Evolutionary conservation across 2,888 invertebrate genomes (phyloP).

Genomic region (Rhingia rostrata): DNA sequence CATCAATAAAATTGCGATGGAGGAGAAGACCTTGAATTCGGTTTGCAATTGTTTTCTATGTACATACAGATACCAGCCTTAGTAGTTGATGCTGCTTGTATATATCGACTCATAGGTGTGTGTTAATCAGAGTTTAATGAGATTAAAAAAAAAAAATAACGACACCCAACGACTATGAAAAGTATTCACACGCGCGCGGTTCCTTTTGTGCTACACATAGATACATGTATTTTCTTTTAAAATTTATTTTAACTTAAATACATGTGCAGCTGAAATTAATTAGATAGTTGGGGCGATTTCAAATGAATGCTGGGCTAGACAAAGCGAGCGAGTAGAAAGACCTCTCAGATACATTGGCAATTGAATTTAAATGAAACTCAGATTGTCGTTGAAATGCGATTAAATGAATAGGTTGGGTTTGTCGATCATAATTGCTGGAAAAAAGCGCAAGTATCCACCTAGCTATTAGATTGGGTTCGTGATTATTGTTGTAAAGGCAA

Average conservation of each 20-base stretch:
- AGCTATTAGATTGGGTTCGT: too few relatives aligned
- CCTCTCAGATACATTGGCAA: slow-evolving; percentile 6
- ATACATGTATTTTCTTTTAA: slow-evolving; percentile 1
- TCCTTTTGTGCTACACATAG: slow-evolving; percentile 8
- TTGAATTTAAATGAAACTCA: slow-evolving; percentile 15
- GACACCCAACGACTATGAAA: not conserved
- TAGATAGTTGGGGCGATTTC: slow-evolving; percentile 22
- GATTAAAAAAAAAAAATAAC: slow-evolving; percentile 57
- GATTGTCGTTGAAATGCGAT: slow-evolving; percentile 14
- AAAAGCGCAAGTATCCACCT: not conserved
- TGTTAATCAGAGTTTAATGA: slow-evolving; percentile 71
- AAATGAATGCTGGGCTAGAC: slow-evolving; percentile 6
- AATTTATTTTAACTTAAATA: slow-evolving; percentile 19
- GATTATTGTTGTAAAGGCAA: too few relatives aligned
- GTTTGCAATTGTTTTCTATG: slow-evolving; percentile 66
- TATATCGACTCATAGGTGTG: slow-evolving; percentile 43
- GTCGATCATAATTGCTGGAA: slow-evolving; percentile 20
- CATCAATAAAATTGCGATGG: slow-evolving; percentile 68
- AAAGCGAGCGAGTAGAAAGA: not conserved
- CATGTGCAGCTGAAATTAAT: slow-evolving; percentile 44
- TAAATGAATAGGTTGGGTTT: slow-evolving; percentile 22
- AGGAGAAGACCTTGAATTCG: slow-evolving; percentile 73
- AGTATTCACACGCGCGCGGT: slow-evolving; percentile 43
- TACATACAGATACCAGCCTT: slow-evolving; percentile 1
- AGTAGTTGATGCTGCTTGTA: slow-evolving; percentile 9